Base-by-base conservation (phyloP, 2,113 vertebrate genomes). In the Osmerus mordax region DNA sequence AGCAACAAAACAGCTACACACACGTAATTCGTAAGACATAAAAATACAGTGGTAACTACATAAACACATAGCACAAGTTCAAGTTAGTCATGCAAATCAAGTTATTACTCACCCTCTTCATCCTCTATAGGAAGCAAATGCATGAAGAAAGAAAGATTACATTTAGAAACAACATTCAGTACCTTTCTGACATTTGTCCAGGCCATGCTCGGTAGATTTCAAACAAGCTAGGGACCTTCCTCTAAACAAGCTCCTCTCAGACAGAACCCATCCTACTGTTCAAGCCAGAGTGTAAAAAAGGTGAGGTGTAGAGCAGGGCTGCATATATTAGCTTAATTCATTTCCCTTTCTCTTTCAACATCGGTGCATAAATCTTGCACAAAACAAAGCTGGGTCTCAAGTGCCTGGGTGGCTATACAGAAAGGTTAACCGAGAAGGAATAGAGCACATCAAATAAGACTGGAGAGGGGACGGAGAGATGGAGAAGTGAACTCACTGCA, bases 61-160 rank as follows among this genome's bases (percentile, higher is more conserved):
- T 61, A 16, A 29, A 65, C 16, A 53, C 28, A 72, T n/a, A 61
- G 18, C 8, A 65, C n/a, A 12, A 47, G 12, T 12, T 47, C 41
- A 11, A 11, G 7, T 47, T 47, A 47, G 1, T 12, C 41, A 47
- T 47, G 41, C 41, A 18, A 66, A n/a, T 23, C 1, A 53, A 9
- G 53, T 32, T 28, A 58, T 9, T 54, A 87, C 91, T 91, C 72
- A 95, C 90, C 90, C 84, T 79, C 82, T 74, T 32, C 59, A 76
- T 90, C 90, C 86, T 93, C 89, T 91, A 78, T 63, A 81, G 52
- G 74, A 72, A 87, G 60, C 77, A 81, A 85, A 81, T 78, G 2
- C 53, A 60, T 61, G 32, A 70, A 80, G 64, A 85, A 28, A 69
- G 60, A 77, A 66, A 92, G 83, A 71, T 73, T 85, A 28, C 52